These are phyloP conservation scores for Clostera curtula DNA, from an alignment of 2,888 invertebrate genomes.

Conservation along the genomic window DNA sequence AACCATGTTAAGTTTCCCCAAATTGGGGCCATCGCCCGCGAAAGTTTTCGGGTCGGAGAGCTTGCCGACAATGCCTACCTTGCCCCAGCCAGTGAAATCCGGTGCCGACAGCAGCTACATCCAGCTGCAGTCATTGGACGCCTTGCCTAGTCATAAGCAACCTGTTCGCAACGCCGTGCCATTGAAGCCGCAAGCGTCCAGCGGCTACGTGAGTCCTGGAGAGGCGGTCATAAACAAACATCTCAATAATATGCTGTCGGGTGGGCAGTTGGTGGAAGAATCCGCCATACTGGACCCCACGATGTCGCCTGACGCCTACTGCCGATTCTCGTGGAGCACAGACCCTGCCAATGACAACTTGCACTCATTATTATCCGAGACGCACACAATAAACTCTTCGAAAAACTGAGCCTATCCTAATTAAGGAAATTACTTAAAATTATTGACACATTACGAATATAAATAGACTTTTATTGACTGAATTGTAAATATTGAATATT, in stretches of 20 bases:
- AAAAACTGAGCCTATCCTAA: conserved; percentile 45
- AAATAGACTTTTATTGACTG: conserved; percentile 46
- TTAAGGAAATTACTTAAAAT: conserved; percentile 31
- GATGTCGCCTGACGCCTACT: conserved; percentile 69
- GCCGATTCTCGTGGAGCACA: conserved; percentile 69
- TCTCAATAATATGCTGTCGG: conserved; percentile 53
- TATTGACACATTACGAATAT: conserved; percentile 39
- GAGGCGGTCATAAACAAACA: conserved; percentile 64
- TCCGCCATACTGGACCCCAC: conserved; percentile 61
- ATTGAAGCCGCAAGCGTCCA: conserved; percentile 44
- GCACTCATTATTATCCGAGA: conserved; percentile 54
- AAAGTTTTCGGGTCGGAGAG: conserved; percentile 56
- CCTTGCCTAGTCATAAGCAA: conserved; percentile 58
- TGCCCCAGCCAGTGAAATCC: conserved; percentile 51
- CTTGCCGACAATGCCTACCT: conserved; percentile 62
- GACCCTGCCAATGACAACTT: conserved; percentile 65
- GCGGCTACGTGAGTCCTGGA: conserved; percentile 57
- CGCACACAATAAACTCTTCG: conserved; percentile 43
- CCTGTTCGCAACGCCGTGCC: conserved; percentile 43
- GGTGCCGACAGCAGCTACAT: conserved; percentile 58
- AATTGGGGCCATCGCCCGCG: conserved; percentile 43
- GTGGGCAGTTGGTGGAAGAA: conserved; percentile 49
- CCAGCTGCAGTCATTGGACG: conserved; percentile 59
- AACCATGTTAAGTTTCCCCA: conserved; percentile 50
- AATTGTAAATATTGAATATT: conserved; percentile 54